Conservation (phyloP, 2,888 invertebrate genomes). For the Sclerodermus sp. region DNA sequence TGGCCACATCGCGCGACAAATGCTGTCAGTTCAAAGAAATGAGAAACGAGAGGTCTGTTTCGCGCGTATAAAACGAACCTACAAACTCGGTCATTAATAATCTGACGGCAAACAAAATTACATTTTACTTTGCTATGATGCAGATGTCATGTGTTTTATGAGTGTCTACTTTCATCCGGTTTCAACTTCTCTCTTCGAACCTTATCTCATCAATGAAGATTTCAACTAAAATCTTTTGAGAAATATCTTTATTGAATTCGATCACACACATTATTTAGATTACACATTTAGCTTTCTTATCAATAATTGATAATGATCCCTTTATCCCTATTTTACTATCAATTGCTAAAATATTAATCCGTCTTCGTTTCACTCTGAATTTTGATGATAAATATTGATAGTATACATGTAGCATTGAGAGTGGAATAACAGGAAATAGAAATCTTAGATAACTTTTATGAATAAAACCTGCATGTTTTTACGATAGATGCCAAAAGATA, state of each 20-base stretch:
- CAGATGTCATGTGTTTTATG: background rate
- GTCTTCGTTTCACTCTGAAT: background rate
- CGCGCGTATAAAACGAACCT: background rate
- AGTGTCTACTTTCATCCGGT: too few species aligned
- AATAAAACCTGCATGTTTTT: too few species aligned
- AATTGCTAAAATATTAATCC: background rate
- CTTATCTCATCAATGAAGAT: too few species aligned
- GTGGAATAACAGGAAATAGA: too few species aligned
- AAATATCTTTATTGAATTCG: too few species aligned
- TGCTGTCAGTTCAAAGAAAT: constrained; percentile 6
- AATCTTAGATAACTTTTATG: too few species aligned
- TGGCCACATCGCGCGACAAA: constrained; percentile 18
- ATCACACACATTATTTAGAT: too few species aligned
- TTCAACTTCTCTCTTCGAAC: too few species aligned
- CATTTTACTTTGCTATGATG: background rate
- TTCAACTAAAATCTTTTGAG: too few species aligned
- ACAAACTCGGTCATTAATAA: background rate
- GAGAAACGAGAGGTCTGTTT: background rate
- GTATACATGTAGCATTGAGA: background rate
- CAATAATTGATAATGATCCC: too few species aligned
- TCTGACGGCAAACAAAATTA: background rate
- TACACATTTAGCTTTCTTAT: too few species aligned
- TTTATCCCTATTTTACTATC: background rate
- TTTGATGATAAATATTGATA: background rate
- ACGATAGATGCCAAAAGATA: too few species aligned